Evolutionary conservation across 2,888 invertebrate species (phyloP), one percentile per base, ranked within the genome.

Genomic region (Pristionchus exspectatus): DNA sequence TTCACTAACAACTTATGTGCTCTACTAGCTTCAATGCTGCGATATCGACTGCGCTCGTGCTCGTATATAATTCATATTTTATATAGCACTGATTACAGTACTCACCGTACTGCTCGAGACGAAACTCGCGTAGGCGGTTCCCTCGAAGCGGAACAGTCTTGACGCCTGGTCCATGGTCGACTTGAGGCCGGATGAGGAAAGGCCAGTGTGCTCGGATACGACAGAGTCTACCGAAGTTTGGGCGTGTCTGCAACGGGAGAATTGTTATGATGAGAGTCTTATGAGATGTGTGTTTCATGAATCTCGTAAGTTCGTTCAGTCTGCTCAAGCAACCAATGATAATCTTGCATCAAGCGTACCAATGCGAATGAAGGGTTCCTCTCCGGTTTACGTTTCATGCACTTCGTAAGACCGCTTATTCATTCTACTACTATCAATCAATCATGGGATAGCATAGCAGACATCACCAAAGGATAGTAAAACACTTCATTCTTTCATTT

Each of bases 81-180:
- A n/a, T n/a, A n/a, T n/a, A 38, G 5, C 38, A 5, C 2, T 38
- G 38, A 38, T 38, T 38, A 38, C 38, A n/a, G 16, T 2, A 59
- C 86, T 44, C 18, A 86, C 86, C 63, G 63, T 86, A 38, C 86
- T 86, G 33, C 90, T 91, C 2, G 92, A 90, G 0, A 91, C 90
- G n/a, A 88, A 74, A 27, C 85, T 86, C 30, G 93, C 92, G 81
- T 90, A 93, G 18, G 92, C 92, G 7, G 94, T 92, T 72, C 92
- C 93, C 77, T 94, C 94, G 89, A 94, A 94, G 18, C 93, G 92
- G 89, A 94, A 94, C 21, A 94, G 89, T 27, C 88, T 54, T 7
- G 69, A 54, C 21, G 38, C 54, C 56, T 87, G 87, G 2, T 86
- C 86, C 38, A 86, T 38, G 7, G 86, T 66, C n/a, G 86, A 59